Percentiles rank a stretch among this genome's conserved stretches.
Conservation (phyloP, 2,888 invertebrate species). For the Cotesia congregata region DNA sequence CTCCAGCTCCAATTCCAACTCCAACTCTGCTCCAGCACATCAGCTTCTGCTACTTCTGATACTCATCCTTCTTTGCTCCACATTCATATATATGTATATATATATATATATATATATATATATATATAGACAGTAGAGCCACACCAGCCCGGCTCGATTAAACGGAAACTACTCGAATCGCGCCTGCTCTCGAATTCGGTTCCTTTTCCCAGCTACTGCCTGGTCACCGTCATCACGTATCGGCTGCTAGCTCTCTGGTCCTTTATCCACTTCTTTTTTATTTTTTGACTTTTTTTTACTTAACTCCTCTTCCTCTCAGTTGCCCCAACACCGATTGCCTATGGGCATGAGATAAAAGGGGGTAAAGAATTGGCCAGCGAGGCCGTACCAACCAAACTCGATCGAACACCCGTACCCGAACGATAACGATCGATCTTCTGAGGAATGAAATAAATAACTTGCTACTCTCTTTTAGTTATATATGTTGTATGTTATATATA, state of each 20-base stretch:
- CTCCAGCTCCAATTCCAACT: conserved; percentile 20
- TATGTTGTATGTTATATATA: neutral
- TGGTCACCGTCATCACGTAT: conserved; percentile 40
- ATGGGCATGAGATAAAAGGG: conserved; percentile 8
- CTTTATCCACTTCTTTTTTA: conserved; percentile 22
- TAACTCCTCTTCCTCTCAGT: conserved; percentile 12
- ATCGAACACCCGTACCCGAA: conserved; percentile 42
- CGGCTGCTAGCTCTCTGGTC: conserved; percentile 32
- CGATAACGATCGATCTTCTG: conserved; percentile 49
- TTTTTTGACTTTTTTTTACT: conserved; percentile 32
- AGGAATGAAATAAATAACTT: conserved; percentile 47
- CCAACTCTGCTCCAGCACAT: conserved; percentile 36
- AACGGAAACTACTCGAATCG: neutral
- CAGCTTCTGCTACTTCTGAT: conserved; percentile 40
- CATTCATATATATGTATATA: conserved; percentile 7
- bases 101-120: neutral
- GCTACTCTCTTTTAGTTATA: conserved; percentile 14
- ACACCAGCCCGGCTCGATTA: neutral
- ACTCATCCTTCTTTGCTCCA: conserved; percentile 48
- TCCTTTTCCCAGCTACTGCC: conserved; percentile 36
- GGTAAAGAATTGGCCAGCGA: conserved; percentile 8
- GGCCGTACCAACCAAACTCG: conserved; percentile 21
- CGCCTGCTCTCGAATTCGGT: neutral
- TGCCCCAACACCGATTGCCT: neutral
- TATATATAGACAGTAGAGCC: no score